phyloP scores from a whole-genome alignment of 2,888 invertebrate species.

The Alcis repandata region DNA sequence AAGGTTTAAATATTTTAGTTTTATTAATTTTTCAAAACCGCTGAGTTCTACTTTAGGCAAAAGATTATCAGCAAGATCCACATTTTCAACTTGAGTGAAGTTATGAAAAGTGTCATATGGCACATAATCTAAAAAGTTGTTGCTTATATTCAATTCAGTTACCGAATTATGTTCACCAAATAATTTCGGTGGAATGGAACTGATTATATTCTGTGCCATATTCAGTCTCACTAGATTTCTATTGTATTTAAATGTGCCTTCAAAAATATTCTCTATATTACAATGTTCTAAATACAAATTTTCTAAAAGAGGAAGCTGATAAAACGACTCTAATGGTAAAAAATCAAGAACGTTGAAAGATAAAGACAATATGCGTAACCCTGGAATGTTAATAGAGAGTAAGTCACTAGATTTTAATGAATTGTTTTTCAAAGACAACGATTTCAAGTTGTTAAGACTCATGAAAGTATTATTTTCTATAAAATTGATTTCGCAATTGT shows the following conservation, averaged over 20 bases:
- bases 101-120: conserved; percentile 93
- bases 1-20: conserved; percentile 74
- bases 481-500: conserved; percentile 91
- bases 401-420: conserved; percentile 89
- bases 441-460: conserved; percentile 91
- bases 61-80: conserved; percentile 90
- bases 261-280: conserved; percentile 89
- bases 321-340: conserved; percentile 90
- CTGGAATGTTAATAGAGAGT: conserved; percentile 91
- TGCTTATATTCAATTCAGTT: conserved; percentile 91
- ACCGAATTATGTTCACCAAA: conserved; percentile 90
- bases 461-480: conserved; percentile 92
- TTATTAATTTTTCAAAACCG: conserved; percentile 74
- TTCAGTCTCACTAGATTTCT: conserved; percentile 91
- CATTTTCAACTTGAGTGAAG: conserved; percentile 90
- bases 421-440: conserved; percentile 92
- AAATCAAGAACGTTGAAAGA: conserved; percentile 93
- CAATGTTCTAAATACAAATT: conserved; percentile 90
- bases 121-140: conserved; percentile 91
- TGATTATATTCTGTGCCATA: conserved; percentile 90
- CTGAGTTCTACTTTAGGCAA: conserved; percentile 90
- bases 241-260: conserved; percentile 90
- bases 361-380: conserved; percentile 90
- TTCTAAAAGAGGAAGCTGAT: conserved; percentile 92
- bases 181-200: conserved; percentile 88